Evolutionary conservation across 2,888 invertebrate species (phyloP), one percentile per base, ranked within the genome.

Genomic region (Cyclophora albipunctata): DNA sequence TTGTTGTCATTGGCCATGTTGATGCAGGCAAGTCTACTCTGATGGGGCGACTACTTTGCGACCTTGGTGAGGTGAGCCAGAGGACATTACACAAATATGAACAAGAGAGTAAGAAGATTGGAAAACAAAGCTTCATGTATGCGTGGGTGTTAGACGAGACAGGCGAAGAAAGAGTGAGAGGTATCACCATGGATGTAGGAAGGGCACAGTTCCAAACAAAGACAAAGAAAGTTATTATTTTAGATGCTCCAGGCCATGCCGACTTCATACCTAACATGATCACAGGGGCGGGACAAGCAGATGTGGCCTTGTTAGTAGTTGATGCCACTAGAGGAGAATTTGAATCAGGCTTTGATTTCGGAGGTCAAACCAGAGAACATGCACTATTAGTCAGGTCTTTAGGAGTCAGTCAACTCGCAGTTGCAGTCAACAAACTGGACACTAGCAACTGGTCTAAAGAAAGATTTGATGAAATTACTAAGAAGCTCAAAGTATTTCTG

Each of bases 191-290:
- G 97, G 99, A 99, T 84, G 94, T 99, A 7, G 99, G 97, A 0
- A 93, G 95, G 63, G 96, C 96, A 7, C 94, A 95, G 62, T 98
- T 99, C 88, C 96, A 97, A 82, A 97, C 98, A 0, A 91, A 93
- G 49, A 92, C 92, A 3, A 97, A 97, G 84, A 88, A 87, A 79
- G 92, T 96, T 0, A 95, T 94, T 0, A 85, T 99, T 45, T 86
- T 99, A 51, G 99, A 99, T 90, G 98, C 99, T 35, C 99, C 99
- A 0, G 99, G 99, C 0, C 99, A 99, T 80, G 98, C 96, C 76
- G 99, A 99, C 79, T 99, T 99, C 73, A 99, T 99, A 73, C 99
- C 99, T 2, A 99, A 99, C 71, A 99, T 99, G 99, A 99, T 99
- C 63, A 96, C 96, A 7, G 99, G 99, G 7, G 98, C 99, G 2